phyloP scores from a whole-genome alignment of 2,888 invertebrate genomes.

The Volucella inanis region DNA sequence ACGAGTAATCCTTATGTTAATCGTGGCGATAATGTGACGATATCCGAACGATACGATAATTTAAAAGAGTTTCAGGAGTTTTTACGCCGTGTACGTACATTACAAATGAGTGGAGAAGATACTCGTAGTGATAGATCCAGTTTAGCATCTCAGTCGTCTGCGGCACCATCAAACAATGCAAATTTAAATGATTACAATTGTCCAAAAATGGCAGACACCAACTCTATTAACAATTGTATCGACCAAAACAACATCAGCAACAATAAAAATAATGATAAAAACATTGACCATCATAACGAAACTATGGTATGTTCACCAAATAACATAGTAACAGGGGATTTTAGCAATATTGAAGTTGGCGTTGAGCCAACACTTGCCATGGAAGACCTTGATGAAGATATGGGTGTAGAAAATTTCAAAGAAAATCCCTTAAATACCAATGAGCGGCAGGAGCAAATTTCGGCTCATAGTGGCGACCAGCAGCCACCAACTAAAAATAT shows the following conservation, averaged over 20 bases:
- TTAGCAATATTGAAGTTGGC: constrained; percentile 77
- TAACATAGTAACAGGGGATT: constrained; percentile 19
- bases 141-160: constrained; percentile 9
- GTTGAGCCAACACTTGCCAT: constrained; percentile 77
- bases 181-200: constrained; percentile 8
- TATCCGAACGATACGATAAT: constrained; percentile 57
- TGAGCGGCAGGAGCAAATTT: constrained; percentile 40
- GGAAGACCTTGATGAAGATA: constrained; percentile 66
- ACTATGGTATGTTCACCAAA: background rate
- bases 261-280: background rate
- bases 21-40: background rate
- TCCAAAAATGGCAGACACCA: background rate
- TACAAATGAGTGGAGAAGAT: constrained; percentile 77
- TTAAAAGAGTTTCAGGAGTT: constrained; percentile 79
- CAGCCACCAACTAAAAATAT: constrained; percentile 79
- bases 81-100: constrained; percentile 77
- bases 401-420: constrained; percentile 29
- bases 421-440: background rate
- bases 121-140: background rate
- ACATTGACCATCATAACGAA: no score
- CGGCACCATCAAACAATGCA: background rate
- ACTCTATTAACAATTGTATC: constrained; percentile 6
- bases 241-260: background rate
- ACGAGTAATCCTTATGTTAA: background rate
- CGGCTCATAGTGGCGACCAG: constrained; percentile 4